Base-by-base conservation (phyloP, 2,888 invertebrate species). In the Eupithecia dodoneata region DNA sequence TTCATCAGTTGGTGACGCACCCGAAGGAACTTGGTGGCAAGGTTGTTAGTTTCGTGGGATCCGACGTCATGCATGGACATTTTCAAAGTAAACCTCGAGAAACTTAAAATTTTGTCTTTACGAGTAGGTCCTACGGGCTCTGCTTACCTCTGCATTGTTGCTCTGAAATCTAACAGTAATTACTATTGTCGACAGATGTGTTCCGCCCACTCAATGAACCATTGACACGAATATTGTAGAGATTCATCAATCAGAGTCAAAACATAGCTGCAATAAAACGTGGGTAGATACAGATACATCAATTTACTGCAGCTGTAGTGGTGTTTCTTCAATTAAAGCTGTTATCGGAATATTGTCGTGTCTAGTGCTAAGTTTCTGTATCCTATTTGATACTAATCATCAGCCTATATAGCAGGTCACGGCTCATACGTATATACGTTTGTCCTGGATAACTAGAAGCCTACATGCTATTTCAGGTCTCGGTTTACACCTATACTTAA, bases 191-290 rank as follows among this genome's bases (percentile, higher is more conserved):
- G 59, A 18, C 59, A 63, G 63, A 30, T 59, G 30, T 66, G 42
- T 42, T 66, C 70, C 70, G 2, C 70, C 70, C 47, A 70, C 66
- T 42, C 47, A 49, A 30, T 45, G 70, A 47, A 49, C 44, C 47
- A 13, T 47, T 70, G 70, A 70, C 70, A 70, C 70, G 3, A 47
- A 70, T 70, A 47, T 63, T 70, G 70, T 70, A 15, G 45, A 69
- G 69, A 47, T 69, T 69, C 47, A 70, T 70, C 30, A 47, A 47
- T 70, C 45, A 30, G n/a, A 44, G 45, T 45, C 45, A 70, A 18
- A 66, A 66, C 42, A 66, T 66, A 66, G 15, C 70, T 47, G 70
- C 12, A 49, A 70, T 70, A 69, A 45, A 42, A 70, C 47, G 70
- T 69, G 69, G 69, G 69, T 44, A 69, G 45, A 69, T 45, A 67